Conservation (phyloP, 2,888 invertebrate species). For the Hirtodrosophila histrioides region DNA sequence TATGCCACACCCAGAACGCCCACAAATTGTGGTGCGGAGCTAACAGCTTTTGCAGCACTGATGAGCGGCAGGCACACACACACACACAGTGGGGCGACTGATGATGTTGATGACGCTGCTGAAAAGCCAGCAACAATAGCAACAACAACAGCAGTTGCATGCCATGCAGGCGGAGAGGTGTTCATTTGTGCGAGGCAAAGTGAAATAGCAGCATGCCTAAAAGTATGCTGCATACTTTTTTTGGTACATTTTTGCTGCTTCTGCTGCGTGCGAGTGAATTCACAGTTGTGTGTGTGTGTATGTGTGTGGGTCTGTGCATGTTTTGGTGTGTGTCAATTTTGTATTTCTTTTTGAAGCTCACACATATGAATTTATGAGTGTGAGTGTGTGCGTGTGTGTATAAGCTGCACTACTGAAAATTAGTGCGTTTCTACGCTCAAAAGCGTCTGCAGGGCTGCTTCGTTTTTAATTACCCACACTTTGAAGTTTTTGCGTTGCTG, state of each 20-base stretch:
- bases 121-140: constrained; percentile 57
- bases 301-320: too few relatives aligned
- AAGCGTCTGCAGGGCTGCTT: constrained; percentile 69
- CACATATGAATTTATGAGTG: constrained; percentile 45
- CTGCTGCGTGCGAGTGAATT: constrained; percentile 54
- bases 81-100: constrained; percentile 40
- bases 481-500: constrained; percentile 48
- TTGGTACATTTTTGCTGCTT: constrained; percentile 39
- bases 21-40: constrained; percentile 80
- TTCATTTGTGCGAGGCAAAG: constrained; percentile 66
- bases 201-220: constrained; percentile 81
- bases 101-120: constrained; percentile 69
- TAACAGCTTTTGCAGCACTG: constrained; percentile 74
- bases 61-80: constrained; percentile 57
- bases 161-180: constrained; percentile 25
- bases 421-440: constrained; percentile 79
- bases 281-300: constrained; percentile 41
- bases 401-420: constrained; percentile 70
- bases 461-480: constrained; percentile 81
- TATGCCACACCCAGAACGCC: constrained; percentile 80
- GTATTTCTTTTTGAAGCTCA: constrained; percentile 50
- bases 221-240: constrained; percentile 68
- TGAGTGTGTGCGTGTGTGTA: constrained; percentile 19
- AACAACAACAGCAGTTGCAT: constrained; percentile 10
- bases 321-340: constrained; percentile 50